A percentile compares a stretch with the other conserved stretches of the same genome.
phyloP scores from a whole-genome alignment of 2,113 vertebrate genomes.

The Accipiter virgatus region DNA sequence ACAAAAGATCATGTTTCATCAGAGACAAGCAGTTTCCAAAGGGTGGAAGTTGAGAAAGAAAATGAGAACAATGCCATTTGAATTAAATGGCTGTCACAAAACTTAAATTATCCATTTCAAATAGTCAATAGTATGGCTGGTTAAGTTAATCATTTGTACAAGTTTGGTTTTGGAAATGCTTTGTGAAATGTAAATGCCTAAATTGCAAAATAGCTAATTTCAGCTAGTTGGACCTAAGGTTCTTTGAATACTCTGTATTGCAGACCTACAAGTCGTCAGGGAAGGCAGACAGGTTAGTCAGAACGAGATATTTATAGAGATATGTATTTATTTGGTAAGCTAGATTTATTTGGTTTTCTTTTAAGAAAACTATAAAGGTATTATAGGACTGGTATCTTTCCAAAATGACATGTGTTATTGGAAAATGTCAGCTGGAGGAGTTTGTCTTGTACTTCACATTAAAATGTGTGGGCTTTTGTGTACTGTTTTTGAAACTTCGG shows the following conservation, averaged over 20 bases:
- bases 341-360: not conserved
- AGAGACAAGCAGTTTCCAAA: not conserved
- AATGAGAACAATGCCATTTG: not conserved
- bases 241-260: not conserved
- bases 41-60: not conserved
- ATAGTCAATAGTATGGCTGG: fast-evolving
- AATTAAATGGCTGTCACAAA: not conserved
- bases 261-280: not conserved
- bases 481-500: not conserved
- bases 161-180: not conserved
- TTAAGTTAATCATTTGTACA: not conserved
- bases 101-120: not conserved
- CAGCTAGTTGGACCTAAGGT: not conserved
- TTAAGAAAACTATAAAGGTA: not conserved
- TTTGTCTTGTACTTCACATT: not conserved
- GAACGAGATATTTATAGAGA: not conserved
- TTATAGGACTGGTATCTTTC: not conserved
- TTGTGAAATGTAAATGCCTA: not conserved
- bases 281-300: not conserved
- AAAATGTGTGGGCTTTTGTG: not conserved
- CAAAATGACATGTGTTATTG: not conserved
- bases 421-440: not conserved
- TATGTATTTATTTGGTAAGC: not conserved
- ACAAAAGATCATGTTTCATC: not conserved
- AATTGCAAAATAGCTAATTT: not conserved